Evolutionary conservation across 2,113 vertebrate genomes (phyloP), one percentile per base, ranked within the genome.

Genomic region (Eulemur rufifrons): DNA sequence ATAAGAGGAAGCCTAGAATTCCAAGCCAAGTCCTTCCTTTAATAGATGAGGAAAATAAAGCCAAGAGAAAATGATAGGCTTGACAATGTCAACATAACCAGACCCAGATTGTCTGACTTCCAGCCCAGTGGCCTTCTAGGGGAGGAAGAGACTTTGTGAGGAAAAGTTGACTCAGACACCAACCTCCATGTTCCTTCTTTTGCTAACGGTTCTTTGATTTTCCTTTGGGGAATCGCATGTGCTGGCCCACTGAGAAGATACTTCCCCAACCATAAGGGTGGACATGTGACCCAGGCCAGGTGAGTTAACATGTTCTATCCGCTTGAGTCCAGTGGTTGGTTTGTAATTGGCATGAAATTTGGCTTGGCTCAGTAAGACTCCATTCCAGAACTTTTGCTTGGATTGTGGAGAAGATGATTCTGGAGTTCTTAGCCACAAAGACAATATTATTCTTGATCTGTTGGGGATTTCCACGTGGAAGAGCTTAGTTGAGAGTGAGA

Each of bases 71-170:
- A 80, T 92, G 88, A 87, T 52, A 90, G 56, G 42, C 63, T 96
- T 96, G 63, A 92, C n/a, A 96, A 96, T 94, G 50, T 96, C 80
- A 87, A 59, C 37, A 92, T 37, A 96, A 86, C 37, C 52, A 90
- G 69, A 81, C 5, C 15, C 76, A 91, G 50, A 69, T 89, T 56
- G 74, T 86, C 61, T 92, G 47, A 91, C 6, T 95, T 94, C 80
- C 21, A 89, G 80, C 6, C 6, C 32, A 66, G 54, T 83, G 73
- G 61, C 78, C 82, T 96, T 93, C 78, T 52, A 95, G 63, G n/a
- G 71, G 18, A 87, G 27, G 34, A 83, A 34, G 68, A 80, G 56
- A 83, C 5, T 27, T 86, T n/a, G 45, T 86, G 29, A 96, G 63
- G 50, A 84, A 94, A 32, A 83, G 50, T 78, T 95, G 77, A 93